Base-by-base conservation (phyloP, 92 coral and sea anemone genomes). In the Zoanthus solanderi region DNA sequence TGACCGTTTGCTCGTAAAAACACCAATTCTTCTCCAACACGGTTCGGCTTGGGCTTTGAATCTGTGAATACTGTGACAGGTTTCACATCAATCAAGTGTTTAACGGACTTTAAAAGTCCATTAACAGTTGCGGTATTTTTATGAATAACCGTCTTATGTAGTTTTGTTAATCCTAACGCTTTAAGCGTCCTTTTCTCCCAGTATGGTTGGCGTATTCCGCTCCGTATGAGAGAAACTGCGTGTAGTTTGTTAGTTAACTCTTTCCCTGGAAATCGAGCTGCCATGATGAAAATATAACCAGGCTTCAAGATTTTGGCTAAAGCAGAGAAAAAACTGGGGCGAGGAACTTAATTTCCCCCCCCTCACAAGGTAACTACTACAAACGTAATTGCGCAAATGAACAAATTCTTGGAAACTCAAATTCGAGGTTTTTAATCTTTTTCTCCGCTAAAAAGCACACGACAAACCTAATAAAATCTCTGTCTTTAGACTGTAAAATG, bases 171-270 rank as follows among this genome's bases (percentile, higher is more conserved):
- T 82, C 99, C 98, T 42, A 97, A 89, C 14, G 91, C 95, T 78
- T 97, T 95, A 0, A 95, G 87, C 9, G 97, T 95, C 81, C 99
- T 92, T 79, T 95, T 97, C 75, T 97, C 98, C 98, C 99, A 97
- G 90, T 95, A 97, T 4, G 99, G 99, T 52, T 90, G 99, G 10
- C 99, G 85, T 50, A 94, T 97, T 5, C 97, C 96, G 71, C 99
- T 97, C 65, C 92, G 91, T 67, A 93, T 94, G 32, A 95, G 89
- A 42, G 97, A 76, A 76, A 97, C 97, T 28, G 99, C 99, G 61
- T 95, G 98, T 60, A 97, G 94, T 87, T 97, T 95, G 63, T 91
- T 94, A 45, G 84, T 89, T 17, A 90, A 65, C 29, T 81, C 85
- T 18, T 89, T 66, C 10, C 72, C 80, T 81, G 79, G 79, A 13